phyloP scores from a whole-genome alignment of 2,888 invertebrate species.

The Gortyna flavago region DNA sequence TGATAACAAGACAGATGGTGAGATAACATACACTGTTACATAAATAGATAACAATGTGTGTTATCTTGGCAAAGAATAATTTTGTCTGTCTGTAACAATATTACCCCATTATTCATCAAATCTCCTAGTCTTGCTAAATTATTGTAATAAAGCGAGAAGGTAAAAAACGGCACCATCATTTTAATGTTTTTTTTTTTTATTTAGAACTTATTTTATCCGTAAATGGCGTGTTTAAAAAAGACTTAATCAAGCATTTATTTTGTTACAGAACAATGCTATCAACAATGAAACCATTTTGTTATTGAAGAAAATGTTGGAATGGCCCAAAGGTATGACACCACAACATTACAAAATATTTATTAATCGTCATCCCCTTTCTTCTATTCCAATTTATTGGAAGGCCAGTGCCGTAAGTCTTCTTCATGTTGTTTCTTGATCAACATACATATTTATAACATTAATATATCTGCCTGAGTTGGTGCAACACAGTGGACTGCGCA shows the following conservation, averaged over 20 bases:
- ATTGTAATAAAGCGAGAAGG: not conserved
- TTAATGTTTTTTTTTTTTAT: not conserved
- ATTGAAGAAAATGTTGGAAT: slow-evolving; percentile 91
- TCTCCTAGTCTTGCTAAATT: not conserved
- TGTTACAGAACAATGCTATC: slow-evolving; percentile 81
- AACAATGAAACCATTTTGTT: slow-evolving; percentile 87
- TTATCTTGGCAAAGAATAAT: slow-evolving; percentile 3
- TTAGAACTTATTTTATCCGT: not conserved
- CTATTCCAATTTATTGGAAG: not conserved
- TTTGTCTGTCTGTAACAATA: not conserved
- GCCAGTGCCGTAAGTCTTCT: too few species aligned
- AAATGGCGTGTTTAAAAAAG: not conserved
- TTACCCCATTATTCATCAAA: not conserved
- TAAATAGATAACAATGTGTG: slow-evolving; percentile 12
- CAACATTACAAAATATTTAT: not conserved
- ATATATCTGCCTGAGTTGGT: too few species aligned
- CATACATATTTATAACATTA: not conserved
- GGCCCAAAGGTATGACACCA: slow-evolving; percentile 92
- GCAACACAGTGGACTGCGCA: too few species aligned
- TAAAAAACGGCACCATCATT: not conserved
- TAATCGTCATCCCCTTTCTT: too few species aligned
- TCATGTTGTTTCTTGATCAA: not conserved
- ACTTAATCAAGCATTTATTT: slow-evolving; percentile 19
- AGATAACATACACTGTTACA: slow-evolving; percentile 5
- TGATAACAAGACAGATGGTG: not conserved